Conservation (phyloP, 2,888 invertebrate genomes). For the Perizoma flavofasciatum region DNA sequence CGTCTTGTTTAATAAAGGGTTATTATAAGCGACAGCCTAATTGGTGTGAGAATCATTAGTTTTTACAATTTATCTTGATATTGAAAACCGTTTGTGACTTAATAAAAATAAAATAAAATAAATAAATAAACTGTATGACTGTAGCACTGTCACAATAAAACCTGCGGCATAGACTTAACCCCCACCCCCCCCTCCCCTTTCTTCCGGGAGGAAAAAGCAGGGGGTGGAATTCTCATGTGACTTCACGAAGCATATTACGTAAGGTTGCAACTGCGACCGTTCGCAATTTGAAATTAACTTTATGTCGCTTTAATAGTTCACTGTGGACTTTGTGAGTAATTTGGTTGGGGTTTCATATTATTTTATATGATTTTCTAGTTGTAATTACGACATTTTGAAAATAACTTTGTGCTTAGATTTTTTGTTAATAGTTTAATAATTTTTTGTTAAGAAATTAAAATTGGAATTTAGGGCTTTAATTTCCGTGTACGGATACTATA, state of each 20-base stretch:
- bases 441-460: too few species aligned
- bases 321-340: slow-evolving; percentile 5
- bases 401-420: too few species aligned
- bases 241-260: slow-evolving; percentile 18
- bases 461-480: too few species aligned
- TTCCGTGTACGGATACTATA: too few species aligned
- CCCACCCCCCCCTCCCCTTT: too few species aligned
- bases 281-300: slow-evolving; percentile 22
- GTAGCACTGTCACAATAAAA: slow-evolving; percentile 5
- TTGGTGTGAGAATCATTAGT: too few species aligned
- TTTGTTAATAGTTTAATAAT: too few species aligned
- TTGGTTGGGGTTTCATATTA: slow-evolving; percentile 4
- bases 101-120: too few species aligned
- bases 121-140: neutral
- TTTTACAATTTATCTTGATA: too few species aligned
- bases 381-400: neutral
- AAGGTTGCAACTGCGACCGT: slow-evolving; percentile 22
- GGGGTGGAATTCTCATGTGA: slow-evolving; percentile 22
- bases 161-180: neutral
- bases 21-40: too few species aligned
- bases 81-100: too few species aligned
- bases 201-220: neutral
- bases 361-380: neutral
- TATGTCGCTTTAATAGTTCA: slow-evolving; percentile 22
- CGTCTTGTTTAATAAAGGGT: too few species aligned